A percentile compares a stretch with the other conserved stretches of the same genome.
Conservation (phyloP, 1,140 invertebrate genomes). For the Leptinotarsa defecta region DNA sequence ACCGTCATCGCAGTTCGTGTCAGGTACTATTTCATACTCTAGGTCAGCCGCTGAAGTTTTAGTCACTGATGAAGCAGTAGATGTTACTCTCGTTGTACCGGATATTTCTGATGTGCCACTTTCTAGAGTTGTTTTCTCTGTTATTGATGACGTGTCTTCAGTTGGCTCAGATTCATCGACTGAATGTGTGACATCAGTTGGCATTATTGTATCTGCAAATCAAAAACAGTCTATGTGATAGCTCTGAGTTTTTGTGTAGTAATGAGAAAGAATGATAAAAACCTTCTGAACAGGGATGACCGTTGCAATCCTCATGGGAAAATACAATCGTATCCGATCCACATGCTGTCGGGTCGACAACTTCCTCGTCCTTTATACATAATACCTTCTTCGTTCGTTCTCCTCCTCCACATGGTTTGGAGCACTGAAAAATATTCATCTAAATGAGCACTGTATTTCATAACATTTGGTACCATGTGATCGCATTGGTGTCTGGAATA, state of each 20-base stretch:
- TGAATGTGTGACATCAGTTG: constrained; percentile 64
- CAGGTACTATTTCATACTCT: constrained; percentile 59
- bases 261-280: background rate
- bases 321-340: constrained; percentile 68
- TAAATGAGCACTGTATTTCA: too few species aligned
- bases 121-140: background rate
- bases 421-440: constrained; percentile 63
- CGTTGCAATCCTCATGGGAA: constrained; percentile 74
- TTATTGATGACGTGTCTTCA: constrained; percentile 7
- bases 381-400: constrained; percentile 73
- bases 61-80: constrained; percentile 44
- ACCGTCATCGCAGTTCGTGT: constrained; percentile 63
- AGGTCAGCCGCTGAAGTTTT: constrained; percentile 38
- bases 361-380: constrained; percentile 75
- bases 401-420: constrained; percentile 82
- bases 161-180: constrained; percentile 52
- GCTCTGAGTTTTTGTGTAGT: background rate
- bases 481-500: too few species aligned
- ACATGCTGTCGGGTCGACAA: constrained; percentile 66
- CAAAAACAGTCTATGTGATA: background rate
- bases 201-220: constrained; percentile 54
- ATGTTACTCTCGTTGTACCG: background rate
- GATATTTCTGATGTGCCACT: constrained; percentile 18
- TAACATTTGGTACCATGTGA: too few species aligned
- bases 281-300: constrained; percentile 71